Percentiles rank a stretch among this genome's conserved stretches.
phyloP scores from a whole-genome alignment of 2,797 vertebrate genomes.

The Hydrophis major region DNA sequence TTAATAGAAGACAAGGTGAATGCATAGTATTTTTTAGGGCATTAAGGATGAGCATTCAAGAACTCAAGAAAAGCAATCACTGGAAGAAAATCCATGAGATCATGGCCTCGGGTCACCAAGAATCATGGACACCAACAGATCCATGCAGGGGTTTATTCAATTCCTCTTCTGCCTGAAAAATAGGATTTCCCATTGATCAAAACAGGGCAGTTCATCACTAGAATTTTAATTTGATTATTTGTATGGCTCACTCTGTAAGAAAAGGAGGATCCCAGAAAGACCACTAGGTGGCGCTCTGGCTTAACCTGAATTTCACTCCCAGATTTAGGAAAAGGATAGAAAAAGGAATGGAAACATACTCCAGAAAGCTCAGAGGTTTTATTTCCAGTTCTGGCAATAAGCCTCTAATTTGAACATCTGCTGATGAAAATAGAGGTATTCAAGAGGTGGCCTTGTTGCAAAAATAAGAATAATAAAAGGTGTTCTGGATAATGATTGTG shows the following conservation, averaged over 20 bases:
- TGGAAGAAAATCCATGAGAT: not conserved
- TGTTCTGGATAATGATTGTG: not conserved
- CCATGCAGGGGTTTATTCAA: not conserved
- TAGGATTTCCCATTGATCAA: not conserved
- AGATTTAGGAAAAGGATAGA: not conserved
- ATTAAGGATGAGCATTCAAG: not conserved
- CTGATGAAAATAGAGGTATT: not conserved
- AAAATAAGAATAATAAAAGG: not conserved
- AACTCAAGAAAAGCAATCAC: not conserved
- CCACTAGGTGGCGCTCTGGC: slow-evolving; percentile 60
- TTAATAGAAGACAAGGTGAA: not conserved
- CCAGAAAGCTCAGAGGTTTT: not conserved
- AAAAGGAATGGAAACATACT: accelerated
- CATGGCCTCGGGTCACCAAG: not conserved
- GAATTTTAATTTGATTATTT: not conserved
- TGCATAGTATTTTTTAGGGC: not conserved
- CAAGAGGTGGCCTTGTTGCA: accelerated
- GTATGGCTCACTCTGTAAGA: not conserved
- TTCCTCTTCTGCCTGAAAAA: not conserved
- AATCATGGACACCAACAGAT: not conserved
- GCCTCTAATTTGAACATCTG: not conserved
- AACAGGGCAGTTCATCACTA: not conserved
- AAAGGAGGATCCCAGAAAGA: accelerated
- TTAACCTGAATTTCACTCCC: not conserved
- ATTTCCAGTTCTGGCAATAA: not conserved